Percentiles rank a stretch among this genome's conserved stretches.
phyloP scores from a whole-genome alignment of 2,797 vertebrate genomes.

The Avahi laniger region DNA sequence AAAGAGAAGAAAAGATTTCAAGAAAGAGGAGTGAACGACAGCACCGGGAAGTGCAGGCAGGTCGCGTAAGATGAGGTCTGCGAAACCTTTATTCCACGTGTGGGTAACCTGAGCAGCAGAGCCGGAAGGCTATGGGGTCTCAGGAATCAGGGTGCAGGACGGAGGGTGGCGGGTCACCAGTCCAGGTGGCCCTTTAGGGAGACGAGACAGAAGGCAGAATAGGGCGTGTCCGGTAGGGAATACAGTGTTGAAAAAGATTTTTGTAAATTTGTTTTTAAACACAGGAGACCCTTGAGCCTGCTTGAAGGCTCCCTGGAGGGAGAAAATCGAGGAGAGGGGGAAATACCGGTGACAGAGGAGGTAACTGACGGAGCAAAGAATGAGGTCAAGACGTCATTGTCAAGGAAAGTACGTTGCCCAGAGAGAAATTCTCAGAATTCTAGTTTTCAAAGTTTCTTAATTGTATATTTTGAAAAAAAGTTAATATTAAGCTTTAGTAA shows the following conservation, averaged over 20 bases:
- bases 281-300: neutral
- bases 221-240: fast-evolving
- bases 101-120: neutral
- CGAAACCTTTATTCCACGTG: neutral
- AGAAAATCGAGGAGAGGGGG: neutral
- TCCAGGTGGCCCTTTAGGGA: neutral
- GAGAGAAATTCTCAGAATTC: neutral
- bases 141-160: neutral
- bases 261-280: neutral
- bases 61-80: neutral
- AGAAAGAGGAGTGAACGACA: neutral
- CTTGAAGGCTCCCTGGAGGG: neutral
- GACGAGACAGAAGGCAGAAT: neutral
- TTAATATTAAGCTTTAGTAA: neutral
- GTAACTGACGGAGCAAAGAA: neutral
- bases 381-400: neutral
- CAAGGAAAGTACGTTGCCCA: neutral
- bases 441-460: conserved; percentile 38
- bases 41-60: neutral
- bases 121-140: neutral
- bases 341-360: neutral
- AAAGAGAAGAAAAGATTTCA: neutral
- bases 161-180: fast-evolving
- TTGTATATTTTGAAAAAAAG: neutral
- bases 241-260: neutral